Conservation (phyloP, 2,888 invertebrate genomes). For the Leptinotarsa peninsularis region DNA sequence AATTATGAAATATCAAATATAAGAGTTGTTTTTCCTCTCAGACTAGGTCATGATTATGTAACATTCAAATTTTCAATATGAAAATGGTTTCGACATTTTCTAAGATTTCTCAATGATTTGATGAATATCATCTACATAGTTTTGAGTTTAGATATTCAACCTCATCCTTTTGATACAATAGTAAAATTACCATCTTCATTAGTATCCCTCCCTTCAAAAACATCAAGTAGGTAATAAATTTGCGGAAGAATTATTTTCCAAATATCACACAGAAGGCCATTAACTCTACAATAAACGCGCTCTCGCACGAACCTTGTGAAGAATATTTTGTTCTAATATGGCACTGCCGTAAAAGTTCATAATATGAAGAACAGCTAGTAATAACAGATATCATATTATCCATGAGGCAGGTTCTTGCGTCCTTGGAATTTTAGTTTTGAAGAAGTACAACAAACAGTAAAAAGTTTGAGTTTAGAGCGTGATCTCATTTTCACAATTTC, state of each 20-base stretch:
- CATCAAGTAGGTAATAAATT: constrained; percentile 1
- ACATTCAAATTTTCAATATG: too few relatives aligned
- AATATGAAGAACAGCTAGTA: constrained; percentile 10
- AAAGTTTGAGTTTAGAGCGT: background rate
- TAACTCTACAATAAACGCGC: constrained; percentile 26
- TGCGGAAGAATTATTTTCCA: constrained; percentile 25
- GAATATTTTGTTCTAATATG: constrained; percentile 10
- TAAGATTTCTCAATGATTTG: background rate
- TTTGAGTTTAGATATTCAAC: background rate
- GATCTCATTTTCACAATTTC: background rate
- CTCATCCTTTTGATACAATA: background rate
- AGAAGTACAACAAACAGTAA: constrained; percentile 7
- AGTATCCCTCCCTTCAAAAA: background rate
- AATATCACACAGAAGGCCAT: constrained; percentile 24
- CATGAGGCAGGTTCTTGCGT: background rate
- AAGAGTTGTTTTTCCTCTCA: too few relatives aligned
- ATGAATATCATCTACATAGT: background rate
- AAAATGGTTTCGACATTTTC: background rate
- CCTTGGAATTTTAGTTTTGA: constrained; percentile 13
- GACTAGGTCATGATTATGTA: too few relatives aligned
- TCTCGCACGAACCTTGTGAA: constrained; percentile 1
- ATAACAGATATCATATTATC: constrained; percentile 9
- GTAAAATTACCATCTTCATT: background rate
- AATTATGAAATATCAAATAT: too few relatives aligned
- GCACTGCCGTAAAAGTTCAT: constrained; percentile 11